phyloP scores from a whole-genome alignment of 2,113 vertebrate species.

The Tetraodon nigroviridis region DNA sequence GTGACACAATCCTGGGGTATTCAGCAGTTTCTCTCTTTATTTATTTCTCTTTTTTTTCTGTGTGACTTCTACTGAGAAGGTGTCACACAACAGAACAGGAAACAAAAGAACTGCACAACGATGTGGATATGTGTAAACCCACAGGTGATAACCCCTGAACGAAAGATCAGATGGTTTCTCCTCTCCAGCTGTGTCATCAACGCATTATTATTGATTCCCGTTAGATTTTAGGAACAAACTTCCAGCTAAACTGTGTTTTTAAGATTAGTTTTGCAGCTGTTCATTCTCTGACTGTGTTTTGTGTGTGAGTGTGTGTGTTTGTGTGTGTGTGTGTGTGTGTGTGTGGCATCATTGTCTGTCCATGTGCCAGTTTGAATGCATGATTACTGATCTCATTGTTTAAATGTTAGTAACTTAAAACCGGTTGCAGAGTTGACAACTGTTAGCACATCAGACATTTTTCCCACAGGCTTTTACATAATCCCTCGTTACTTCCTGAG shows the following conservation, averaged over 20 bases:
- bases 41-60: not conserved
- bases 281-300: conserved; percentile 14
- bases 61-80: conserved; percentile 6
- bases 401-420: conserved; percentile 24
- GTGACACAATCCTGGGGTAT: conserved; percentile 29
- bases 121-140: conserved; percentile 36
- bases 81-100: conserved; percentile 10
- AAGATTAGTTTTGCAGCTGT: conserved; percentile 13
- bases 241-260: conserved; percentile 33
- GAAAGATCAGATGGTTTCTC: conserved; percentile 11
- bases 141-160: conserved; percentile 26
- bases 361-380: conserved; percentile 7
- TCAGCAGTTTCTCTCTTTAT: conserved; percentile 1
- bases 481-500: conserved; percentile 1
- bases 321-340: conserved; percentile 13
- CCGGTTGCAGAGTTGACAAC: conserved; percentile 17
- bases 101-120: not conserved
- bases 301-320: conserved; percentile 15
- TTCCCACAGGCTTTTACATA: conserved; percentile 10
- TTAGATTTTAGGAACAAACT: conserved; percentile 29
- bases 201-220: conserved; percentile 36
- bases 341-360: conserved; percentile 17
- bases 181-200: conserved; percentile 22
- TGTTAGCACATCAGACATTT: conserved; percentile 8
- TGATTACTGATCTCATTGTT: conserved; percentile 1